A percentile compares a stretch with the other conserved stretches of the same genome.
phyloP scores from a whole-genome alignment of 2,888 invertebrate genomes.

The Drosophila limbata region DNA sequence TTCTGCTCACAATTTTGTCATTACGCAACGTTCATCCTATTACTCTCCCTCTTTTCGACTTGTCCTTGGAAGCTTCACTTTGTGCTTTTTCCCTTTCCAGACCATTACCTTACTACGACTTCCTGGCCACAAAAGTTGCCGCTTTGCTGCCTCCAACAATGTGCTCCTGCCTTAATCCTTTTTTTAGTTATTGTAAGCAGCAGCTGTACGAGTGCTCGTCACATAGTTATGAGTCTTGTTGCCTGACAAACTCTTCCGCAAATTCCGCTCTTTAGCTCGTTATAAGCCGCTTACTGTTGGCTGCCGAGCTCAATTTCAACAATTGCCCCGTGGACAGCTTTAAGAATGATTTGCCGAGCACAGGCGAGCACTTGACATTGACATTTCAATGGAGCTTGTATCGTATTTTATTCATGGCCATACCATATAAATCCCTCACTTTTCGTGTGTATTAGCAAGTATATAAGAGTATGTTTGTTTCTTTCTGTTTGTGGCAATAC shows the following conservation, averaged over 20 bases:
- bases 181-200: conserved; percentile 64
- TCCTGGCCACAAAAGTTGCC: conserved; percentile 53
- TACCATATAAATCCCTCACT: not conserved
- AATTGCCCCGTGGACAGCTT: conserved; percentile 52
- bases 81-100: conserved; percentile 41
- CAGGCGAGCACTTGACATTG: conserved; percentile 47
- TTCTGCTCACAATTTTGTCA: conserved; percentile 57
- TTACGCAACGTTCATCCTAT: conserved; percentile 51
- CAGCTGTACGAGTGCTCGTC: conserved; percentile 41
- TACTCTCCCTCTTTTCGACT: not conserved
- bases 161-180: conserved; percentile 64
- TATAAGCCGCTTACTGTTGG: conserved; percentile 65
- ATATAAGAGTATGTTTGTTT: not conserved
- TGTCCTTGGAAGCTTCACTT: no score
- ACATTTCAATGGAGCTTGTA: conserved; percentile 44
- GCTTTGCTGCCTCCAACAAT: conserved; percentile 52
- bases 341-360: conserved; percentile 49
- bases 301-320: conserved; percentile 55
- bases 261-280: conserved; percentile 19
- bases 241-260: conserved; percentile 46
- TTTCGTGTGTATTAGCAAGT: not conserved
- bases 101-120: conserved; percentile 78
- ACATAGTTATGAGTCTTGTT: conserved; percentile 70
- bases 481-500: conserved; percentile 4
- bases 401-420: conserved; percentile 36